A percentile compares a stretch with the other conserved stretches of the same genome.
phyloP scores from a whole-genome alignment of 2,888 invertebrate genomes.

The Girardia tigrina region DNA sequence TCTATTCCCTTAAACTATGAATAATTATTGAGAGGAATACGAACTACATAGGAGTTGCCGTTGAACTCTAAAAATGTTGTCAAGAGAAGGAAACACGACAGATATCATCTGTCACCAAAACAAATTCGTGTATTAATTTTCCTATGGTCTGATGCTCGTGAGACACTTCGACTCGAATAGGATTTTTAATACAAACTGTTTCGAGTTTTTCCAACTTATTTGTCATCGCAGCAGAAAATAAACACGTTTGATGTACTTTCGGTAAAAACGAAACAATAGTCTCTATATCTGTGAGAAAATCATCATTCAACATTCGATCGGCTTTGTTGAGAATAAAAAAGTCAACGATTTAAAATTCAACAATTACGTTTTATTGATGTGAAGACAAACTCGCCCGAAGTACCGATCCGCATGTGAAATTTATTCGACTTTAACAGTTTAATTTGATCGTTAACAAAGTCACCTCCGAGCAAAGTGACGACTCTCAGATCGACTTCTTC shows the following conservation, averaged over 20 bases:
- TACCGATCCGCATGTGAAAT: constrained; percentile 79
- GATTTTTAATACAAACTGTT: too few species aligned
- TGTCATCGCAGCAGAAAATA: constrained; percentile 99
- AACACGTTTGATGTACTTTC: constrained; percentile 71
- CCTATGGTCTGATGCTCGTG: too few species aligned
- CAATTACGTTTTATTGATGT: constrained; percentile 58
- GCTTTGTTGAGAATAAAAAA: constrained; percentile 68
- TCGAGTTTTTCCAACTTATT: too few species aligned
- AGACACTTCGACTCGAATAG: too few species aligned
- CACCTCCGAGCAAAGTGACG: constrained; percentile 69
- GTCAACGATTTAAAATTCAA: constrained; percentile 62
- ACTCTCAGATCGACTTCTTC: constrained; percentile 21
- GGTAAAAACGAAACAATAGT: constrained; percentile 57
- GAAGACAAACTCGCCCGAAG: constrained; percentile 72
- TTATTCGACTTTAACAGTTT: constrained; percentile 71
- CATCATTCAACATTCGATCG: constrained; percentile 93
- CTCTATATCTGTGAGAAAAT: constrained; percentile 80
- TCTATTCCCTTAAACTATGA: too few species aligned
- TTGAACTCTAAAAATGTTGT: too few species aligned
- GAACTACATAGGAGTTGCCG: too few species aligned
- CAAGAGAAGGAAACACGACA: too few species aligned
- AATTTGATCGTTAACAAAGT: constrained; percentile 91
- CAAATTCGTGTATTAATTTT: too few species aligned
- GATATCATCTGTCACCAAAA: too few species aligned
- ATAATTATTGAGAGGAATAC: too few species aligned